Evolutionary conservation across 2,888 invertebrate species (phyloP).

Genomic region (Dioctria rufipes): DNA sequence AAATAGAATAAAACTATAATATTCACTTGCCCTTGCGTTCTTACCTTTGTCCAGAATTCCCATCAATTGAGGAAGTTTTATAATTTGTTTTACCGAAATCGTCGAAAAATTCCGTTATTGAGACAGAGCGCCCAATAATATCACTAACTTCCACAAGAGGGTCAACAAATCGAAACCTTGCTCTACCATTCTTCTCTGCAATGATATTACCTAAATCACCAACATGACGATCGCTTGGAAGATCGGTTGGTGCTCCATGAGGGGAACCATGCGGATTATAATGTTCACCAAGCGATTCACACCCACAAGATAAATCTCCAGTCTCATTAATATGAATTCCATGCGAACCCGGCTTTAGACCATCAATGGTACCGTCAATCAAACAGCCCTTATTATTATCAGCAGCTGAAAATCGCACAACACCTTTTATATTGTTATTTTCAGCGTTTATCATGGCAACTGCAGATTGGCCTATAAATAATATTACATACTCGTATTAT

Average conservation of each 20-base stretch:
- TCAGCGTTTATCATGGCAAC: conserved; percentile 80
- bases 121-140: conserved; percentile 84
- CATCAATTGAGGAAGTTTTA: conserved; percentile 74
- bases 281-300: conserved; percentile 76
- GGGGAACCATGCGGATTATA: conserved; percentile 74
- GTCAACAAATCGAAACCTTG: conserved; percentile 78
- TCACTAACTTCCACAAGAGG: conserved; percentile 78
- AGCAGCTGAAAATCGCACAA: conserved; percentile 79
- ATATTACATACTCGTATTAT: background rate
- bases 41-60: conserved; percentile 74
- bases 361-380: conserved; percentile 89
- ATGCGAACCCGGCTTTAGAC: conserved; percentile 76
- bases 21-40: conserved; percentile 70
- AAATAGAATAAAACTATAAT: background rate
- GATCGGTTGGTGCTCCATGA: conserved; percentile 73
- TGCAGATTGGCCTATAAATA: conserved; percentile 72
- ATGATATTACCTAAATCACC: conserved; percentile 80
- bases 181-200: conserved; percentile 77
- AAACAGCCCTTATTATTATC: conserved; percentile 74
- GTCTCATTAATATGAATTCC: conserved; percentile 77
- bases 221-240: conserved; percentile 72
- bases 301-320: conserved; percentile 80
- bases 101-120: conserved; percentile 77
- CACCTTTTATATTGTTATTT: conserved; percentile 76
- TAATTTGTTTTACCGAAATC: conserved; percentile 75